Conservation (phyloP, 2,888 invertebrate genomes). For the Drosophila meridionalis region DNA sequence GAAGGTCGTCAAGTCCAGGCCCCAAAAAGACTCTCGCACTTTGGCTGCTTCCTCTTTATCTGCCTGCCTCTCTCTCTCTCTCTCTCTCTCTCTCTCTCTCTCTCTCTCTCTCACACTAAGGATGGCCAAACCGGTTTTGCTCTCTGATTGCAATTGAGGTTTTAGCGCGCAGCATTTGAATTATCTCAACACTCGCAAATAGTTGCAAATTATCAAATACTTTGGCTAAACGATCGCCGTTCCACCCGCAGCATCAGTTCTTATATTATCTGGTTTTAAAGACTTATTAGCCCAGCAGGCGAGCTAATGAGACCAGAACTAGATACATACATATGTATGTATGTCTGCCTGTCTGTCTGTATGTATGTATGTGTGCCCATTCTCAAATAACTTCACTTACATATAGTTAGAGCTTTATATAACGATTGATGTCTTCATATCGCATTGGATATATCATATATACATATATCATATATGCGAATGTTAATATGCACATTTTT, state of each 20-base stretch:
- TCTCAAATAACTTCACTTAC: too few relatives aligned
- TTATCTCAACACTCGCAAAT: constrained; percentile 44
- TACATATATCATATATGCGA: too few relatives aligned
- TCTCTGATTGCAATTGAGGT: constrained; percentile 49
- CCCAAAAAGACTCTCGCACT: constrained; percentile 30
- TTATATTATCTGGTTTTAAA: background rate
- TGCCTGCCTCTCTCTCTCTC: background rate
- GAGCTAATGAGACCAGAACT: background rate
- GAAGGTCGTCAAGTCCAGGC: constrained; percentile 59
- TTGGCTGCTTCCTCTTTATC: constrained; percentile 2
- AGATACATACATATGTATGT: background rate
- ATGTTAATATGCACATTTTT: too few relatives aligned
- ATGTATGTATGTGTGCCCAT: too few relatives aligned
- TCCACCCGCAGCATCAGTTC: constrained; percentile 9
- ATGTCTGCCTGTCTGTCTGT: too few relatives aligned
- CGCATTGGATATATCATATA: too few relatives aligned
- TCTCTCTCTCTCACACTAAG: constrained; percentile 32
- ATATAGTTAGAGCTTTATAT: too few relatives aligned
- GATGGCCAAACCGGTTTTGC: constrained; percentile 47
- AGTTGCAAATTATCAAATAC: constrained; percentile 46
- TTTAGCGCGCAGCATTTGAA: constrained; percentile 38
- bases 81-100: background rate
- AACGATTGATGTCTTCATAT: too few relatives aligned
- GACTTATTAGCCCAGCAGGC: background rate
- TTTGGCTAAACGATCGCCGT: constrained; percentile 12